phyloP scores from a whole-genome alignment of 30 jellyfish, hydroid and myxozoan species.

The Turritopsis rubra region DNA sequence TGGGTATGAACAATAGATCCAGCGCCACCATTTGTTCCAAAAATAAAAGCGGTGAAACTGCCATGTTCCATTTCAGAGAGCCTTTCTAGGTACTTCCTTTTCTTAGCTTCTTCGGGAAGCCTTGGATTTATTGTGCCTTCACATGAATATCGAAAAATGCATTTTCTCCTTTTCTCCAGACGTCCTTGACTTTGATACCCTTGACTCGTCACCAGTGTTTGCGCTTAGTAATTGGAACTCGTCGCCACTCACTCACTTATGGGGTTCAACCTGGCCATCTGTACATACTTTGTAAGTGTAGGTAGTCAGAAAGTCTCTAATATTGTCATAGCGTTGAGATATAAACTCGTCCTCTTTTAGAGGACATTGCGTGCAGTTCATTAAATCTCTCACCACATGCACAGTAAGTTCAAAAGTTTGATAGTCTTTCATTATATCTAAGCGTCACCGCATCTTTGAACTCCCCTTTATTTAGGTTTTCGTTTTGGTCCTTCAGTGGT shows the following conservation, averaged over 20 bases:
- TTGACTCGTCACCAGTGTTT: background rate
- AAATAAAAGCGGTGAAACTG: background rate
- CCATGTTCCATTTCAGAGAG: background rate
- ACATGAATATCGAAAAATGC: background rate
- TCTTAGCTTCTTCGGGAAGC: background rate
- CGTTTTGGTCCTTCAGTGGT: background rate
- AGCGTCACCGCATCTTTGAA: background rate
- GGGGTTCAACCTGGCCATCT: background rate
- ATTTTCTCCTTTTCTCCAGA: background rate
- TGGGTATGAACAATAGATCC: too few species aligned
- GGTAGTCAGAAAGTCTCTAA: too few species aligned
- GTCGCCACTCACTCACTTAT: background rate
- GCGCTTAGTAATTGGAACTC: background rate
- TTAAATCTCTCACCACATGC: background rate
- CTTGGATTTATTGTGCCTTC: too few species aligned
- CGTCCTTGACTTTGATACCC: background rate
- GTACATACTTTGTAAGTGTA: too few species aligned
- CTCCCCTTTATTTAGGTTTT: background rate
- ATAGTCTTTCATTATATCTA: background rate
- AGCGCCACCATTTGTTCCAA: background rate
- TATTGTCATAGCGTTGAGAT: too few species aligned
- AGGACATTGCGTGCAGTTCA: background rate
- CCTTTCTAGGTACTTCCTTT: background rate
- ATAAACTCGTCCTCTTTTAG: background rate
- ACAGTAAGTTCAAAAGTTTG: background rate